Base-by-base conservation (phyloP, 2,797 vertebrate genomes). In the Sphaeramia orbicularis region DNA sequence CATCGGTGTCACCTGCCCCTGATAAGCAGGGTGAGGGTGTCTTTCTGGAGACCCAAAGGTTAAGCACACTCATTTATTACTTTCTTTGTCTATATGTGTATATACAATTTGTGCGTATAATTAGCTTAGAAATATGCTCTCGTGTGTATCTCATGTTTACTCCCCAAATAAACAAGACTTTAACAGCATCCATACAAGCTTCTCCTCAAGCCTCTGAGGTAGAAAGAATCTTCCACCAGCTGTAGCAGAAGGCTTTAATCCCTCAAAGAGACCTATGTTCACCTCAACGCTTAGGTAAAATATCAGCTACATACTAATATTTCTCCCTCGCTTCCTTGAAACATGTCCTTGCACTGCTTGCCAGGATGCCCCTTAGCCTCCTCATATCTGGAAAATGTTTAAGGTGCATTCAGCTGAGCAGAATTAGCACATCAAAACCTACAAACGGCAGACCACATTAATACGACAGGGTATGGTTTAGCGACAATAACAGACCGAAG, bases 381-480 rank as follows among this genome's bases (percentile, higher is more conserved):
- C 79, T 80, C 76, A 43, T 76, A 54, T 78, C 70, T 59, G 62
- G 68, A 49, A 81, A 77, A 65, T 9, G 16, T 72, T 81, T 71
- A 58, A 74, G 63, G 72, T 82, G 63, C 51, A 72, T 65, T 75
- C 65, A 74, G 56, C 65, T 12, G 16, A 37, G 56, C 30, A 45
- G 70, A 82, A 86, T 89, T 82, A 84, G 65, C 82, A 87, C 80
- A 87, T 85, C 78, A 87, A 80, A 82, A 63, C 55, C 43, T 52
- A 70, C 63, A 74, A 68, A 76, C 66, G 36, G 54, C 37, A 75
- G 30, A 60, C 73, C 54, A 47, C 61, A 56, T 88, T 76, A 69
- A 80, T 84, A 80, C 32, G 16, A 47, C 59, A 24, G 62, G 37
- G 63, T 60, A 52, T 38, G 53, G 57, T 76, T 78, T 56, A 66